Evolutionary conservation across 30 jellyfish, hydroid and myxozoan genomes (phyloP).

Genomic region (Nemopilema nomurai): DNA sequence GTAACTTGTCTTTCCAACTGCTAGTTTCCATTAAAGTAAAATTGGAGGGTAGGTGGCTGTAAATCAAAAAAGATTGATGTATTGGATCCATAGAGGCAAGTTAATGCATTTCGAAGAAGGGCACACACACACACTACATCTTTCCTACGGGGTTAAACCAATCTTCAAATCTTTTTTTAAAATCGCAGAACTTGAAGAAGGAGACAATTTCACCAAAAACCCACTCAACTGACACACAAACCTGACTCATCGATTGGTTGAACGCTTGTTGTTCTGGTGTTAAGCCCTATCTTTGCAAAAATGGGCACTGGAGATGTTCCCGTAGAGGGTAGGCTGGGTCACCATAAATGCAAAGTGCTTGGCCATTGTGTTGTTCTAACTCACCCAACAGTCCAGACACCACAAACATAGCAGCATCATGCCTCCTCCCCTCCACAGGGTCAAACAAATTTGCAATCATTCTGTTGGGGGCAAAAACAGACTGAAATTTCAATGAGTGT

Average conservation of each 20-base stretch:
- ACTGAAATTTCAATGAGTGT: slow-evolving; percentile 37
- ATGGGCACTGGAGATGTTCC: slow-evolving; percentile 22
- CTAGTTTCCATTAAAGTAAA: background rate
- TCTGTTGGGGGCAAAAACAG: slow-evolving; percentile 39
- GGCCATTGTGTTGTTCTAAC: background rate
- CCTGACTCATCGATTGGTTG: no score
- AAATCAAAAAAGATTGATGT: background rate
- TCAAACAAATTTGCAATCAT: slow-evolving; percentile 35
- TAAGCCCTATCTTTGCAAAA: background rate
- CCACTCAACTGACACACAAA: slow-evolving; percentile 51
- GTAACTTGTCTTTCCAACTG: no score
- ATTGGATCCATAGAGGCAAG: slow-evolving; percentile 10
- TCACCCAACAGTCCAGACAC: slow-evolving; percentile 18
- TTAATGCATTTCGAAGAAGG: slow-evolving; percentile 53
- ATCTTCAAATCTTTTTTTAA: no score
- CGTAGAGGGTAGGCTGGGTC: slow-evolving; percentile 40
- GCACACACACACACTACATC: slow-evolving; percentile 52
- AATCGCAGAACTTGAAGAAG: slow-evolving; percentile 29
- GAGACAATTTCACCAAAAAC: slow-evolving; percentile 29
- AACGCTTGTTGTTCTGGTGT: slow-evolving; percentile 27
- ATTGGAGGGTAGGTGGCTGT: background rate
- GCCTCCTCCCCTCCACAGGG: slow-evolving; percentile 21
- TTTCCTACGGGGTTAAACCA: slow-evolving; percentile 8
- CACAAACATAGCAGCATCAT: slow-evolving; percentile 10
- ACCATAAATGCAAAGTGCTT: slow-evolving; percentile 26